These are phyloP conservation scores for Sesia bembeciformis DNA, from an alignment of 2,888 invertebrate genomes.

Conservation along the genomic window DNA sequence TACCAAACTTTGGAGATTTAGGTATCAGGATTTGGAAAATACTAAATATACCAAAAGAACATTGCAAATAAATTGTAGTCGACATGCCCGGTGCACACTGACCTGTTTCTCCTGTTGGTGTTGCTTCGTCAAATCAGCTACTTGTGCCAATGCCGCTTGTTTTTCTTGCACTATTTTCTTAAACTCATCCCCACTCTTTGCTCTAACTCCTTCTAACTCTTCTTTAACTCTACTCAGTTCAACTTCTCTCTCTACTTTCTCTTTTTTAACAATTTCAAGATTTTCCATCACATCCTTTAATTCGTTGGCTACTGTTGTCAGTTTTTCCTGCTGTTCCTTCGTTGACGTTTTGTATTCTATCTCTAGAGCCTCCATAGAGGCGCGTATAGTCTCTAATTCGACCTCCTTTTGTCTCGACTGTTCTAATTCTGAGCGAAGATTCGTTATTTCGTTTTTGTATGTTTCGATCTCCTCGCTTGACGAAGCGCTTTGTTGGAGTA, in stretches of 20 bases:
- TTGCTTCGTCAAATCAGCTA: slow-evolving; percentile 39
- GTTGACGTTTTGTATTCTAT: slow-evolving; percentile 58
- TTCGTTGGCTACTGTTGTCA: slow-evolving; percentile 40
- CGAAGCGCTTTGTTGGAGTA: slow-evolving; percentile 61
- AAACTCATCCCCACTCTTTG: slow-evolving; percentile 54
- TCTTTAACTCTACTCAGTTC: slow-evolving; percentile 50
- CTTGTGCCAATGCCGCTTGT: slow-evolving; percentile 43
- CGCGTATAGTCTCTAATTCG: slow-evolving; percentile 56
- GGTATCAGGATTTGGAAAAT: no score
- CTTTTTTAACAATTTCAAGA: slow-evolving; percentile 39
- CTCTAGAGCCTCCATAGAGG: slow-evolving; percentile 54
- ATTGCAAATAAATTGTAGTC: no score
- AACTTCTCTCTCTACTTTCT: slow-evolving; percentile 43
- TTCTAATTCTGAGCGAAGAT: slow-evolving; percentile 54
- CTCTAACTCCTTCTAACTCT: slow-evolving; percentile 43
- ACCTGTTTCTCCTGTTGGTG: slow-evolving; percentile 61
- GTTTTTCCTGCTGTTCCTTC: slow-evolving; percentile 53
- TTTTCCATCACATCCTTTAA: slow-evolving; percentile 50
- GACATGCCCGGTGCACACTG: slow-evolving; percentile 16
- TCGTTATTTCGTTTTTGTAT: slow-evolving; percentile 53
- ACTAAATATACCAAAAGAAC: no score
- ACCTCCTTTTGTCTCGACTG: slow-evolving; percentile 73
- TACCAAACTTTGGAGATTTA: no score
- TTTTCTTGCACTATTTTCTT: slow-evolving; percentile 51
- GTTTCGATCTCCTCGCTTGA: slow-evolving; percentile 63